These are phyloP conservation scores for Dioctria linearis DNA, from an alignment of 2,888 invertebrate species.

Conservation along the genomic window DNA sequence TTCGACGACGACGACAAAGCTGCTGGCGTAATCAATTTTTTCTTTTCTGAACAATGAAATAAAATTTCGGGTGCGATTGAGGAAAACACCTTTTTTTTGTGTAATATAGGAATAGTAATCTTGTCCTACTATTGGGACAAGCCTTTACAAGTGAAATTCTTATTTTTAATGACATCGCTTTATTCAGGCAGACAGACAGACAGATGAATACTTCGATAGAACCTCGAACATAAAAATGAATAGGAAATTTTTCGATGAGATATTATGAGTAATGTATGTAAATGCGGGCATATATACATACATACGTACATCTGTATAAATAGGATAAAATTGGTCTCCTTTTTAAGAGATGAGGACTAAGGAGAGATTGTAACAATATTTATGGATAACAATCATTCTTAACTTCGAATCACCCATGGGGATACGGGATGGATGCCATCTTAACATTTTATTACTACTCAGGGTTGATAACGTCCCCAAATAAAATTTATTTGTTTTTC, in stretches of 20 bases:
- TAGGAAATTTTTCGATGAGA: background rate
- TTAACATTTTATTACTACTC: too few relatives aligned
- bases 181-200: background rate
- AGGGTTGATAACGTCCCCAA: too few relatives aligned
- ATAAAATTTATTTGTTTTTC: too few relatives aligned
- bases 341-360: too few relatives aligned
- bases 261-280: too few relatives aligned
- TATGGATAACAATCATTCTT: too few relatives aligned
- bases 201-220: conserved; percentile 5
- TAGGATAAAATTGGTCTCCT: too few relatives aligned
- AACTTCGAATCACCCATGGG: too few relatives aligned
- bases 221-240: conserved; percentile 30
- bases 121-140: background rate
- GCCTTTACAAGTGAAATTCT: conserved; percentile 25
- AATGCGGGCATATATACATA: too few relatives aligned
- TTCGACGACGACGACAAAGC: background rate
- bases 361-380: too few relatives aligned
- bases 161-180: conserved; percentile 6
- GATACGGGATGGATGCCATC: too few relatives aligned
- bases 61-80: conserved; percentile 21
- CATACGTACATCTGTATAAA: too few relatives aligned
- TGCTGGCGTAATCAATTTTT: conserved; percentile 26
- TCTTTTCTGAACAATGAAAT: conserved; percentile 10
- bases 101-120: background rate
- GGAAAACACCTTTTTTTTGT: conserved; percentile 32